Evolutionary conservation across 2,888 invertebrate genomes (phyloP).

Genomic region (Ypsolopha scabrella): DNA sequence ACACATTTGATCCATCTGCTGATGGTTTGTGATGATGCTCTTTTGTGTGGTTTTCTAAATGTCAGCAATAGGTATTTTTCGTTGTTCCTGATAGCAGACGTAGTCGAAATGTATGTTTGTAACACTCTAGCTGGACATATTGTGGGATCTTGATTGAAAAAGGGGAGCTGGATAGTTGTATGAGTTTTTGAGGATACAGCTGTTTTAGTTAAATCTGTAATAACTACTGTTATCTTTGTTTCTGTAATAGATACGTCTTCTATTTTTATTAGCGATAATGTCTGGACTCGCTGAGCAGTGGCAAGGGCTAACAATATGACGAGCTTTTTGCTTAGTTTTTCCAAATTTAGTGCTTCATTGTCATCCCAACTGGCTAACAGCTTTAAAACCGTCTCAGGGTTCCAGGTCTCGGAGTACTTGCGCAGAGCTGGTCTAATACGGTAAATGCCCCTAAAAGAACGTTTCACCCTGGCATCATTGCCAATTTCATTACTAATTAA

Average conservation of each 20-base stretch:
- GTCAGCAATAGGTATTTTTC: background rate
- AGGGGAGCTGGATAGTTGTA: background rate
- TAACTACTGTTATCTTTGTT: background rate
- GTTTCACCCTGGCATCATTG: background rate
- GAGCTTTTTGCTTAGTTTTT: constrained; percentile 1
- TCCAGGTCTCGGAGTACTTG: background rate
- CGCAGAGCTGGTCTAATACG: background rate
- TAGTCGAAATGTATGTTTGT: background rate
- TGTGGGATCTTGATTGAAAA: background rate
- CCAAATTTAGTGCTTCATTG: background rate
- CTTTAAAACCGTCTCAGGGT: background rate
- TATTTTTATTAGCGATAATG: background rate
- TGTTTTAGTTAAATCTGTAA: background rate
- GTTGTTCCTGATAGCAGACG: background rate
- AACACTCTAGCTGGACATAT: constrained; percentile 3
- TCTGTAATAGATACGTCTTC: background rate
- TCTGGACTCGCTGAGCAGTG: constrained; percentile 2
- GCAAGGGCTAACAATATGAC: background rate
- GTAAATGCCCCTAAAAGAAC: constrained; percentile 1
- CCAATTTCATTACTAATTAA: background rate
- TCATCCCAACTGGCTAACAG: background rate
- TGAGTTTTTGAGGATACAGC: background rate
- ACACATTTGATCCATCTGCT: constrained; percentile 1
- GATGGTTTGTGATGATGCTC: background rate
- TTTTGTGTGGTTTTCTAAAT: background rate